Evolutionary conservation across 2,888 invertebrate genomes (phyloP).

Genomic region (Biston betularia): DNA sequence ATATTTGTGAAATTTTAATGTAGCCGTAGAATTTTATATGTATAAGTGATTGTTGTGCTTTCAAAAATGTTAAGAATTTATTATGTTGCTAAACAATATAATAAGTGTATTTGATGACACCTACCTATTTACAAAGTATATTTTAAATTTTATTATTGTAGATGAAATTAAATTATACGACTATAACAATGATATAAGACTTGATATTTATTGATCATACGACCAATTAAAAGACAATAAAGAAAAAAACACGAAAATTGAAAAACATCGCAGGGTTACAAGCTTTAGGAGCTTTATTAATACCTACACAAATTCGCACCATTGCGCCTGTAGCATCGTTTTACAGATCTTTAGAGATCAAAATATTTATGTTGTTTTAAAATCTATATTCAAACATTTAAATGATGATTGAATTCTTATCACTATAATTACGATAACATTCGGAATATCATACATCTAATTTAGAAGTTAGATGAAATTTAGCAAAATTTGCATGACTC

Average conservation of each 20-base stretch:
- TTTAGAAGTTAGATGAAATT: slow-evolving; percentile 42
- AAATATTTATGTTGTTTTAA: slow-evolving; percentile 15
- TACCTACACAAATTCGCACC: slow-evolving; percentile 85
- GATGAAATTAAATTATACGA: neutral
- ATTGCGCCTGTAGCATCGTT: slow-evolving; percentile 51
- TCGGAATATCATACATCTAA: slow-evolving; percentile 37
- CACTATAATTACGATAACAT: slow-evolving; percentile 32
- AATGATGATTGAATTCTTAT: slow-evolving; percentile 11
- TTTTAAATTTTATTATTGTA: neutral
- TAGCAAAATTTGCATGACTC: slow-evolving; percentile 65
- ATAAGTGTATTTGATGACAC: no score
- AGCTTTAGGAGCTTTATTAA: slow-evolving; percentile 71
- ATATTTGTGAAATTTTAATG: slow-evolving; percentile 3
- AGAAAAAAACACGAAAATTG: no score
- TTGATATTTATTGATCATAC: no score
- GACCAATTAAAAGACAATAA: no score
- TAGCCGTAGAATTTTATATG: slow-evolving; percentile 8
- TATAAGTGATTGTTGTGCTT: neutral
- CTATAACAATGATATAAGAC: no score
- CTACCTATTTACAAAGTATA: neutral
- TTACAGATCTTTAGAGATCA: slow-evolving; percentile 4
- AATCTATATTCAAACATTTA: slow-evolving; percentile 1
- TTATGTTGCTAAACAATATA: no score
- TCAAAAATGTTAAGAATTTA: neutral
- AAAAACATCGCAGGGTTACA: slow-evolving; percentile 13